Conservation (phyloP, 2,113 vertebrate species). For the Bos indicus region DNA sequence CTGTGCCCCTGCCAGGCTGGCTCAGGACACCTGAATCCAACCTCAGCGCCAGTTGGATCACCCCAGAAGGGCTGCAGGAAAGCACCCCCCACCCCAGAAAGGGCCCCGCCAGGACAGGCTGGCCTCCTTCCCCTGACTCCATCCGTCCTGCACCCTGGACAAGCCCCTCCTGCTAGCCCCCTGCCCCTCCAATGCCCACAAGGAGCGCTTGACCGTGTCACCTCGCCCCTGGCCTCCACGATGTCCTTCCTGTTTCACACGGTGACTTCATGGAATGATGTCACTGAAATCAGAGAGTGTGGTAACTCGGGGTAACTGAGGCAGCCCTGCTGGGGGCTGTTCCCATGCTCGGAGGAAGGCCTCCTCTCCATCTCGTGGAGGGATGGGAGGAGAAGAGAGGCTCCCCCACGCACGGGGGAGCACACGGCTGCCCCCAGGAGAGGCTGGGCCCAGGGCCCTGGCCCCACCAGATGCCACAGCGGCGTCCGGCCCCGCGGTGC, state of each 20-base stretch:
- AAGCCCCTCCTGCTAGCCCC: neutral
- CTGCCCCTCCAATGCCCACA: neutral
- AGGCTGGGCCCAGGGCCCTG: neutral
- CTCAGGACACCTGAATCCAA: neutral
- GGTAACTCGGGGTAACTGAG: neutral
- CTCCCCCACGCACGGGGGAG: rapidly evolving
- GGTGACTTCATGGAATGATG: neutral
- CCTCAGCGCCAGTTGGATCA: rapidly evolving
- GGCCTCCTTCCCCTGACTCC: neutral
- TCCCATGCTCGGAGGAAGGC: rapidly evolving
- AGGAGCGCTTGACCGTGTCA: neutral
- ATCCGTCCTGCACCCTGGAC: neutral
- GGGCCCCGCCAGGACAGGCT: neutral
- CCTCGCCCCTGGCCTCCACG: neutral
- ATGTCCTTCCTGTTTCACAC: neutral
- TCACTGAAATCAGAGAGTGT: neutral
- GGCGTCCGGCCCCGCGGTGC: rapidly evolving
- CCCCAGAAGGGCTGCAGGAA: neutral
- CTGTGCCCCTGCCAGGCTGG: neutral
- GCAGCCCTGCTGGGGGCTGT: neutral
- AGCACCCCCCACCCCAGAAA: neutral
- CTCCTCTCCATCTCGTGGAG: rapidly evolving
- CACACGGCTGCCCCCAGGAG: neutral
- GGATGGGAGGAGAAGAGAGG: neutral
- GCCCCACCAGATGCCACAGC: rapidly evolving